Evolutionary conservation across 2,888 invertebrate genomes (phyloP), one percentile per base, ranked within the genome.

Genomic region (Scaptomyza polygonia): DNA sequence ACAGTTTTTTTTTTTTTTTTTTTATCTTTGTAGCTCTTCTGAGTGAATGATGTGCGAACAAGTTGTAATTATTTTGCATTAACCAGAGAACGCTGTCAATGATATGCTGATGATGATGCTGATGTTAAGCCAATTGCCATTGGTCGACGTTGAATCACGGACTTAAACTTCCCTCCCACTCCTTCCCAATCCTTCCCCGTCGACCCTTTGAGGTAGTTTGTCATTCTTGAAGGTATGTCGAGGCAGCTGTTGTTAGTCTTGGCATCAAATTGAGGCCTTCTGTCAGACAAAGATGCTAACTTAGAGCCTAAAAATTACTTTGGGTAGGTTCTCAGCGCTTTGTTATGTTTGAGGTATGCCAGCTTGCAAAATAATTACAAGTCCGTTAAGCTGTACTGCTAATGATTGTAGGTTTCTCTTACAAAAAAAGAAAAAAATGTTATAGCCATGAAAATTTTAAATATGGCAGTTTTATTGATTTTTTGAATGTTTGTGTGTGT

Each of bases 61-160:
- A 80, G 74, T 86, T 87, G 86, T 88, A 86, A 88, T 86, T 87
- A 88, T 85, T 87, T 83, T 74, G 76, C 79, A 79, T 86, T 77
- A 86, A 79, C 66, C 64, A 63, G 34, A 57, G 78, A 54, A 56
- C 64, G 55, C 29, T 65, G 62, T 62, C 65, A 72, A 55, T 61
- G 74, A 73, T 66, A 65, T 72, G 77, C 55, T 48, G 56, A 69
- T 59, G 49, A 21, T 25, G 21, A 43, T 21, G 21, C 21, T 34
- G 79, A 54, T 52, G 51, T 36, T 30, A 32, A 54, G 14, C 30
- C 36, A 61, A 52, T 61, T 56, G 61, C 56, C 56, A 58, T 64
- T 58, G 64, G 51, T 18, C n/a, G 14, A 14, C 5, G 44, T 14
- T 14, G 27, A 44, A 30, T 30, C 44, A 53, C 27, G 51, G 8